Evolutionary conservation across 2,797 vertebrate species (phyloP), one percentile per base, ranked within the genome.

Genomic region (Rhodeus uyekii): DNA sequence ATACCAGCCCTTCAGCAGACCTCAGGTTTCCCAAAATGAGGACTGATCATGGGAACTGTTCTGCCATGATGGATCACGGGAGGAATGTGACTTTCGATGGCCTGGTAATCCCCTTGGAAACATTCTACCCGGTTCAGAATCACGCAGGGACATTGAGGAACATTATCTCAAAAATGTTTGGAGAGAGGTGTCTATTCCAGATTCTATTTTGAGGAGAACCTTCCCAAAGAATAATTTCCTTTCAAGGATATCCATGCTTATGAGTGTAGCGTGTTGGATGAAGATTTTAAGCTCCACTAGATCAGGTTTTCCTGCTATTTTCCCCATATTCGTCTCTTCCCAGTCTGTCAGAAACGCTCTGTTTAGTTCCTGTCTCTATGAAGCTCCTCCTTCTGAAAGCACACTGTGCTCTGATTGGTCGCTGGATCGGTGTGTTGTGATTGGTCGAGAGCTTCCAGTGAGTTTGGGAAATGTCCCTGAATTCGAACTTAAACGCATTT

Each of bases 41-140:
- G 58, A 83, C 38, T 8, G 80, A 76, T 76, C 68, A 83, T 86
- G 85, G 82, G 88, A 90, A 86, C 83, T 19, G 81, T 81, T 83
- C 76, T 3, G 67, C 53, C 55, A 46, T 22, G 72, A 65, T 58
- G 34, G 71, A 76, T 67, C 42, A 68, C 74, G 34, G 44, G 39
- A 84, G 86, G 85, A 90, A 90, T 90, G 88, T 82, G 84, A 61
- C 42, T 27, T 34, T 82, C 46, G 82, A 83, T 69, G 86, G 53
- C 53, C 65, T 85, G 83, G 86, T 87, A 82, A 81, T 87, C 67
- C 86, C 78, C 78, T n/a, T 76, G 79, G 84, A 83, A 19, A 3
- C 87, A 76, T 83, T 87, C 63, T 88, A 75, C 78, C 84, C 81
- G 58, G 75, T 78, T 63, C 53, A 42, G 22, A 78, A 75, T 82